phyloP scores from a whole-genome alignment of 1,140 invertebrate species.

The Hetaerina americana region DNA sequence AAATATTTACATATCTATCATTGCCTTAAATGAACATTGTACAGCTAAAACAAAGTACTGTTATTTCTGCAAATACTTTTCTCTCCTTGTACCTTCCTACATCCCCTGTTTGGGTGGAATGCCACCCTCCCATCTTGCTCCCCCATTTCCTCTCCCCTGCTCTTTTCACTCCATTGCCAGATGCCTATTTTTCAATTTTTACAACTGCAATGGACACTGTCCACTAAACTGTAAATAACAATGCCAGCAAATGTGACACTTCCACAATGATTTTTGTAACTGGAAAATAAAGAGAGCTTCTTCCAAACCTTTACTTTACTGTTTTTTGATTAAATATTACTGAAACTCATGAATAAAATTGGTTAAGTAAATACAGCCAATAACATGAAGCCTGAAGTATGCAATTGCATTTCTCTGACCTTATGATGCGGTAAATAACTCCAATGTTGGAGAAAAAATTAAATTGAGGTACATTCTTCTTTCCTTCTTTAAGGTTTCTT shows the following conservation, averaged over 20 bases:
- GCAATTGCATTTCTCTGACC: too few species aligned
- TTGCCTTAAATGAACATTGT: conserved; percentile 7
- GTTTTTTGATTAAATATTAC: too few species aligned
- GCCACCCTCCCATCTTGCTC: neutral
- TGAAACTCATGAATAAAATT: too few species aligned
- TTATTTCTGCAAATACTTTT: conserved; percentile 2
- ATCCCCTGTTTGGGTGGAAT: neutral
- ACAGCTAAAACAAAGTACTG: conserved; percentile 6
- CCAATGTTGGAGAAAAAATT: too few species aligned
- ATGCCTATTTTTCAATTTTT: conserved; percentile 9
- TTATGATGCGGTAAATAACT: too few species aligned
- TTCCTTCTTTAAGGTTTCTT: too few species aligned
- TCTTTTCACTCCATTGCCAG: conserved; percentile 5
- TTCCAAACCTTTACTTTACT: neutral
- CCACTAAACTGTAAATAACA: conserved; percentile 4
- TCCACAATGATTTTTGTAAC: neutral
- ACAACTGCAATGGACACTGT: conserved; percentile 8
- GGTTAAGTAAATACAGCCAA: too few species aligned
- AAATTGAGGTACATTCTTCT: too few species aligned
- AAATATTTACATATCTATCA: conserved; percentile 8
- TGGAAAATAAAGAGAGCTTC: neutral
- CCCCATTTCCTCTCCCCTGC: neutral
- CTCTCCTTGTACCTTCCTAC: neutral
- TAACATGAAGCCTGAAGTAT: too few species aligned
- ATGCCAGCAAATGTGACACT: conserved; percentile 2